phyloP scores from a whole-genome alignment of 2,113 vertebrate genomes.

The Hipposideros armiger region DNA sequence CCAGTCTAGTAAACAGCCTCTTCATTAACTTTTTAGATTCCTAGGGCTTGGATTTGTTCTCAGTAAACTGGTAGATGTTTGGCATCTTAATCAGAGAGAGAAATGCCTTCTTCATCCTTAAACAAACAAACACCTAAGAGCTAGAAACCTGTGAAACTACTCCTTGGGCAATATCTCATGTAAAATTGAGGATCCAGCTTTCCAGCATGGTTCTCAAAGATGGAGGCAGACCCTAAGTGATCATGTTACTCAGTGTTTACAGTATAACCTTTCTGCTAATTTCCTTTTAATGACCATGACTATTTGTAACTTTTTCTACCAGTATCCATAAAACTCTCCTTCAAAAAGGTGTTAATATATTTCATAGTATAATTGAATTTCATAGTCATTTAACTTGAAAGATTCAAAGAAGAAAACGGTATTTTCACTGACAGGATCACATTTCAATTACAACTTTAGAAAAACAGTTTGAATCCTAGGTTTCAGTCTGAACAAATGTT shows the following conservation, averaged over 20 bases:
- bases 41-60: conserved; percentile 17
- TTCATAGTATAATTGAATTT: conserved; percentile 49
- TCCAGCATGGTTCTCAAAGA: background rate
- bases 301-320: conserved; percentile 15
- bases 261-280: background rate
- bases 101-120: background rate
- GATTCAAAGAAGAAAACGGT: background rate
- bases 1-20: background rate
- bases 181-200: background rate
- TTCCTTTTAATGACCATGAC: background rate
- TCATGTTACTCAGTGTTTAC: background rate
- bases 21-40: background rate
- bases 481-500: conserved; percentile 2
- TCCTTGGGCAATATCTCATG: background rate
- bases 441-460: background rate
- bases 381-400: background rate
- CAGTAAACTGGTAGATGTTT: background rate
- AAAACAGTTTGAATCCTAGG: conserved; percentile 26
- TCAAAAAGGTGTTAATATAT: conserved; percentile 34
- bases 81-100: conserved; percentile 7
- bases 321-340: background rate
- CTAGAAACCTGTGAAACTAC: background rate
- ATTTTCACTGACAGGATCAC: conserved; percentile 25
- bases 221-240: background rate
- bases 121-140: background rate